Evolutionary conservation across 2,113 vertebrate genomes (phyloP).

Genomic region (Onychorhynchus coronatus): DNA sequence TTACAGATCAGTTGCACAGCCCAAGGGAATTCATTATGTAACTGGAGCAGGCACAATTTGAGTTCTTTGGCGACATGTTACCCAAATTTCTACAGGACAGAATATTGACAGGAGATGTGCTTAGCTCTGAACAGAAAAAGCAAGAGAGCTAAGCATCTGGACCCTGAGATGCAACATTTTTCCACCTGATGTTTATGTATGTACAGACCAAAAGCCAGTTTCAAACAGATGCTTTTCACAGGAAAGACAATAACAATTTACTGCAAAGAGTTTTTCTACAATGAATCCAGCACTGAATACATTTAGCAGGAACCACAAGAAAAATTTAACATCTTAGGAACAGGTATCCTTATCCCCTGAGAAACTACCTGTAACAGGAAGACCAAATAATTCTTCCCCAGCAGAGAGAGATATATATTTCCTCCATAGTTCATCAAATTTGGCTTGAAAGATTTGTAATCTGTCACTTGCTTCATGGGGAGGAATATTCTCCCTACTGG

Average conservation of each 20-base stretch:
- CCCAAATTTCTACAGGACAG: background rate
- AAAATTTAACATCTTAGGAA: background rate
- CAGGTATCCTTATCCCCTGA: background rate
- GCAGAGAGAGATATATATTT: conserved; percentile 74
- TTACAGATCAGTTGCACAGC: background rate
- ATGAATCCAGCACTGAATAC: background rate
- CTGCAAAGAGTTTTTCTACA: background rate
- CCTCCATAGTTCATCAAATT: conserved; percentile 83
- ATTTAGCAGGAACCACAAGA: background rate
- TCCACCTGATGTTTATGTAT: background rate
- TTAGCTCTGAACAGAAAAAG: background rate
- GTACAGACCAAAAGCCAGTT: background rate
- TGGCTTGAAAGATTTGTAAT: conserved; percentile 80
- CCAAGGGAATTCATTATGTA: background rate
- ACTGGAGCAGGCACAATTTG: background rate
- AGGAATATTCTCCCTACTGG: conserved; percentile 67
- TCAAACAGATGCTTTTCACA: background rate
- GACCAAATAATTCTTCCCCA: conserved; percentile 84
- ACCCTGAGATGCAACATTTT: background rate
- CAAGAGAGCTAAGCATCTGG: background rate
- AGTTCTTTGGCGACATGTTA: background rate
- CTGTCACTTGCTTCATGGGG: conserved; percentile 79
- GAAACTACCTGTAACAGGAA: conserved; percentile 75
- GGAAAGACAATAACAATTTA: background rate
- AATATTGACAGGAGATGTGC: background rate